Base-by-base conservation (phyloP, 1,140 invertebrate species). In the Bombus soroeensis region DNA sequence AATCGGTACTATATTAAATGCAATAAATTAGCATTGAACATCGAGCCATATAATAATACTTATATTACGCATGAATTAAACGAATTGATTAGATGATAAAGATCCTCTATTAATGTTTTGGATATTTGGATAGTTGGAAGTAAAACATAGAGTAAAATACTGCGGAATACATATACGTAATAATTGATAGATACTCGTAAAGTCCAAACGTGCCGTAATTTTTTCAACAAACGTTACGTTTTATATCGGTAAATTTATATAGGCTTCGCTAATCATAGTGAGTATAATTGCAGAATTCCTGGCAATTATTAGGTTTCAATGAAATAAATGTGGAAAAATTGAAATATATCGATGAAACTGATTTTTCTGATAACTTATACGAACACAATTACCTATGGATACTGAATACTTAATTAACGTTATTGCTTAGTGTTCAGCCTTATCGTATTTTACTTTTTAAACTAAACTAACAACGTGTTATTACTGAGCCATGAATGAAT, bases 361-460 rank as follows among this genome's bases (percentile, higher is more conserved):
- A 34, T 25, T 25, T n/a, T 66, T 37, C 9, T 53, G n/a, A 1
- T 6, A 47, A 43, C 41, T 22, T 53, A n/a, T 32, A 18, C 28
- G 4, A 71, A 18, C 22, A 53, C 4, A 34, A 9, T 62, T 62
- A 25, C 6, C n/a, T 13, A 8, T 47, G 62, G 6, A 41, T 15
- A 25, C 2, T 22, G 41, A 28, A 64, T 68, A n/a, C 25, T 80
- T 68, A 34, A 79, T 80, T 70, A 53, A 70, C 12, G 10, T 53
- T 70, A 28, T 53, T n/a, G 10, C 8, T 25, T n/a, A n/a, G 28
- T 32, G 53, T 18, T 37, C 28, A 12, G 1, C 18, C 53, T 82
- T 82, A 82, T 74, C 71, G 39, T 6, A 32, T n/a, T 39, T 37
- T 32, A 64, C 57, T 82, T 74, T 73, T 62, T 62, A 12, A 62